A percentile compares a stretch with the other conserved stretches of the same genome.
These are phyloP conservation scores for Carassius gibelio DNA, from an alignment of 2,113 vertebrate genomes.

Conservation along the genomic window DNA sequence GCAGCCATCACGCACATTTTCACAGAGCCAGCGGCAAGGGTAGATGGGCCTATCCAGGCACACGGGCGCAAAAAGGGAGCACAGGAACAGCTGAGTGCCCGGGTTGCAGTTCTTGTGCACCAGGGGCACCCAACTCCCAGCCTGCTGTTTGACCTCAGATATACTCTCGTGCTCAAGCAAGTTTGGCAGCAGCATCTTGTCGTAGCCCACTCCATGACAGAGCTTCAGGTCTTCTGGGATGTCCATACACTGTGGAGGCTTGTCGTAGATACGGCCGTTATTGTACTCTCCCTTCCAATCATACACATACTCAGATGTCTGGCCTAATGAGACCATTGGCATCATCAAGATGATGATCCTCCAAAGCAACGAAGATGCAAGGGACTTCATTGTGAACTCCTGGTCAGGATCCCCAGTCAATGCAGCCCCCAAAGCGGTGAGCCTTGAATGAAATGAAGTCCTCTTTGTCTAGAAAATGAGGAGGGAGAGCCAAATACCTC, in stretches of 20 bases:
- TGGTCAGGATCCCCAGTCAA: constrained; percentile 19
- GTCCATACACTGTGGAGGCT: constrained; percentile 92
- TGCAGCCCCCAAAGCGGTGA: constrained; percentile 32
- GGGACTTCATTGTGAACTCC: constrained; percentile 68
- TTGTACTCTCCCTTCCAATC: constrained; percentile 87
- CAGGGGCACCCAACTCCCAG: constrained; percentile 96
- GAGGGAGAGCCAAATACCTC: neutral
- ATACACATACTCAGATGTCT: constrained; percentile 89
- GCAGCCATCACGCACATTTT: constrained; percentile 91
- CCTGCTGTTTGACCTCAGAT: constrained; percentile 96
- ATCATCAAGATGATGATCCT: constrained; percentile 63
- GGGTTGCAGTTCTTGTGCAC: constrained; percentile 96
- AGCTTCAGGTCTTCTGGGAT: constrained; percentile 94
- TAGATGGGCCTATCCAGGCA: constrained; percentile 92
- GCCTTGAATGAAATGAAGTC: constrained; percentile 23
- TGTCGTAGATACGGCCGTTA: constrained; percentile 86
- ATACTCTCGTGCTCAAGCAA: constrained; percentile 96
- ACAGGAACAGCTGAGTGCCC: constrained; percentile 92
- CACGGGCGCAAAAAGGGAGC: constrained; percentile 93
- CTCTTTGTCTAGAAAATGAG: constrained; percentile 50
- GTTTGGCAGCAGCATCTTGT: constrained; percentile 93
- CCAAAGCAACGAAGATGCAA: constrained; percentile 48
- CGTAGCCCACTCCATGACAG: constrained; percentile 92
- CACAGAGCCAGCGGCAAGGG: constrained; percentile 95
- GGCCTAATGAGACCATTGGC: constrained; percentile 71